Evolutionary conservation across 1,140 invertebrate genomes (phyloP), one percentile per base, ranked within the genome.

Genomic region (Neotoxoptera formosana): DNA sequence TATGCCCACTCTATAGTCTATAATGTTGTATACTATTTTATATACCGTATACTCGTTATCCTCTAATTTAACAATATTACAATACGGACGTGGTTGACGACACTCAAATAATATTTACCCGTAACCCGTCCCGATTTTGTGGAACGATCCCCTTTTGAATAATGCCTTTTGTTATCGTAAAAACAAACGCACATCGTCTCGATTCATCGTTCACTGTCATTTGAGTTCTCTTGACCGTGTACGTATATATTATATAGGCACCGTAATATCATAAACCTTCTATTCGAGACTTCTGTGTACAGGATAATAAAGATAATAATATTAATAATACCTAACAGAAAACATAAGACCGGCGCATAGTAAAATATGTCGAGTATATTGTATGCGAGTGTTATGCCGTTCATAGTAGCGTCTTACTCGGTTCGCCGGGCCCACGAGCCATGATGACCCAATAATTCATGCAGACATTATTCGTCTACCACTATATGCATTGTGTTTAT

Each of bases 131-230:
- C 11, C 60, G 60, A 76, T 76, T 36, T 83, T 36, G 17, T 9
- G 7, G 76, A 36, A 83, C 34, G 34, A 36, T 83, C 76, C 21
- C 34, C 21, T 36, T 81, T 83, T 36, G 34, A 83, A 36, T 36
- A 83, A 23, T 36, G 20, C 34, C 34, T 83, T 83, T 83, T 36
- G n/a, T 83, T 83, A 83, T 83, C 76, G 34, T 83, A 83, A 83
- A 83, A 83, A 83, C 34, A 83, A 83, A 23, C 34, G 76, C 76
- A 83, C 34, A 23, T 83, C 34, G 34, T 36, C 76, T 83, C 34
- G 76, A 83, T 36, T 83, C 34, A 83, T 83, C 76, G 76, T 83
- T 83, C 34, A 83, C 76, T 83, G 34, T 83, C 76, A 83, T 83
- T 83, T 23, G 34, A 83, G 76, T 36, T 83, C 34, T 83, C 34